A percentile compares a stretch with the other conserved stretches of the same genome.
Conservation (phyloP, 2,113 vertebrate genomes). For the Platanista minor region DNA sequence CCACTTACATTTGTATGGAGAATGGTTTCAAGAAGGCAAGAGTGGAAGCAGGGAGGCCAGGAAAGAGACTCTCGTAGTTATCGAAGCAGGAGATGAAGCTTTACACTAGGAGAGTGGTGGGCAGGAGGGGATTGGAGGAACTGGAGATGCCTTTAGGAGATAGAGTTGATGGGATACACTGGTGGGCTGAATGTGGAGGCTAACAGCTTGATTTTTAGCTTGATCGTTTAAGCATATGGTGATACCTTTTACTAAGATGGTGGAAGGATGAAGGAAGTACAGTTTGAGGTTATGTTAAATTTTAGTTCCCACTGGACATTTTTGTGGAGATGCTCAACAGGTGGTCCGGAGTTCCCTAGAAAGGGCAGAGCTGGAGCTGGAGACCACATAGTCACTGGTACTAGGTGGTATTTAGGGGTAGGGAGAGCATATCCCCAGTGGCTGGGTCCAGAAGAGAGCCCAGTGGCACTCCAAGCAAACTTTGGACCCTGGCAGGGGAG, state of each 20-base stretch:
- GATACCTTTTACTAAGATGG: not conserved
- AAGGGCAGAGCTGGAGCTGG: not conserved
- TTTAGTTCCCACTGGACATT: not conserved
- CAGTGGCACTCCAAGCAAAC: not conserved
- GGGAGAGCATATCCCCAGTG: rapidly evolving
- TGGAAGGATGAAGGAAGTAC: not conserved
- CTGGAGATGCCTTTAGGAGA: rapidly evolving
- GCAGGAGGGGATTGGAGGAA: not conserved
- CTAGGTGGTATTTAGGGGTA: not conserved
- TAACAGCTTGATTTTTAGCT: not conserved
- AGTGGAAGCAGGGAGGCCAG: not conserved
- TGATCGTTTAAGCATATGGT: not conserved
- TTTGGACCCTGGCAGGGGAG: too few relatives aligned
- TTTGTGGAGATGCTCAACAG: not conserved
- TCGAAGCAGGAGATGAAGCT: not conserved
- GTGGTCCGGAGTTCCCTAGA: not conserved
- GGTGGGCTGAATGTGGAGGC: too few relatives aligned
- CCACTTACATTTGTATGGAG: not conserved
- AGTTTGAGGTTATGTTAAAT: not conserved
- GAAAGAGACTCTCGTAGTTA: not conserved
- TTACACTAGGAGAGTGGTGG: not conserved
- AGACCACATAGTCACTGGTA: not conserved
- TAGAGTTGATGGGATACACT: too few relatives aligned
- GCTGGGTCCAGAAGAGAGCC: not conserved
- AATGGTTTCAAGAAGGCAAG: not conserved